Percentiles rank a stretch among this genome's conserved stretches.
These are phyloP conservation scores for Diachasmimorpha longicaudata DNA, from an alignment of 1,140 invertebrate species.

Conservation along the genomic window DNA sequence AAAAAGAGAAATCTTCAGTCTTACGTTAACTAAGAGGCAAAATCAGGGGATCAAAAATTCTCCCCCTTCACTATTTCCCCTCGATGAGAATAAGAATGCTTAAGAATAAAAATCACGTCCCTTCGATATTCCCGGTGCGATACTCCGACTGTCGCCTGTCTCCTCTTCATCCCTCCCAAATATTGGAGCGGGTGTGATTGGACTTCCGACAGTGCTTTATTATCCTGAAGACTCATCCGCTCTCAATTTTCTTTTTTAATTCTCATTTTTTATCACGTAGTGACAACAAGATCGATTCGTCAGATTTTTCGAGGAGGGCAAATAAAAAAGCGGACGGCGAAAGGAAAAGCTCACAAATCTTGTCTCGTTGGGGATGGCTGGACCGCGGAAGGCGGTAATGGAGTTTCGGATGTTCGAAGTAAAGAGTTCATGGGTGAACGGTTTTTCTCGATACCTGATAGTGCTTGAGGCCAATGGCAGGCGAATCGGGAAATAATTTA, in stretches of 20 bases:
- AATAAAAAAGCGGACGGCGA: conserved; percentile 38
- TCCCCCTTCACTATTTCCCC: not conserved
- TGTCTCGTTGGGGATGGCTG: conserved; percentile 52
- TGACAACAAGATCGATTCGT: not conserved
- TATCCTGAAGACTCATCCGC: conserved; percentile 7
- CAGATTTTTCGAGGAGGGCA: not conserved
- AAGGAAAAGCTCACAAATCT: conserved; percentile 49
- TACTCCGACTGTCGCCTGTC: not conserved
- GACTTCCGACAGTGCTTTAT: conserved; percentile 35
- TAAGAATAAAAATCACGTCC: conserved; percentile 23
- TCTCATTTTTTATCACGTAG: conserved; percentile 3
- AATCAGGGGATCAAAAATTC: conserved; percentile 24
- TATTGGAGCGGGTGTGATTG: conserved; percentile 43
- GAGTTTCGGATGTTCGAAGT: conserved; percentile 57
- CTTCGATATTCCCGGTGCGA: conserved; percentile 28
- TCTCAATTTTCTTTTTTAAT: conserved; percentile 8
- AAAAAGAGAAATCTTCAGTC: not conserved
- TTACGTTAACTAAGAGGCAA: conserved; percentile 16
- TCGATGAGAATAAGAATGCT: conserved; percentile 12
- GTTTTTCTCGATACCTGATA: conserved; percentile 39
- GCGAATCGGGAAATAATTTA: too few relatives aligned
- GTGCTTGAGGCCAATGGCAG: conserved; percentile 47
- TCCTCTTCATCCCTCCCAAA: not conserved
- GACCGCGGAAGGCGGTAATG: conserved; percentile 57
- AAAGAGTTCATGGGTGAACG: conserved; percentile 51